Evolutionary conservation across 2,888 invertebrate genomes (phyloP), one percentile per base, ranked within the genome.

Genomic region (Mythimna ferrago): DNA sequence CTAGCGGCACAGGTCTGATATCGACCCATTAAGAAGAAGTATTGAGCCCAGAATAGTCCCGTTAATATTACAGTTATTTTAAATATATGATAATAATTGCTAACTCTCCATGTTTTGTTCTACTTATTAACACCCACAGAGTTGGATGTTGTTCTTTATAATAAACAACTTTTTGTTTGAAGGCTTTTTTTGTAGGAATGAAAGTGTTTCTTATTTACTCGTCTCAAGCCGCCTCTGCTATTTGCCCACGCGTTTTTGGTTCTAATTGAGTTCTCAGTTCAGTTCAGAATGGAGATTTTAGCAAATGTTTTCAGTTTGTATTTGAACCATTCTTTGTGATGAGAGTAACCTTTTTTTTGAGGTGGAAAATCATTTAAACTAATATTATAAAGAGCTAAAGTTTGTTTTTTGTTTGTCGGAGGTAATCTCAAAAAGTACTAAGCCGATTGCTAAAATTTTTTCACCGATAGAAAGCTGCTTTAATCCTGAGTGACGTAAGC

Each of bases 31-130:
- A 48, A 48, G 48, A 48, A 48, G 57, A 4, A 19, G 51, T 26
- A 64, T 60, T 54, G 14, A 35, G 73, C 3, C 41, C 51, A 61
- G 10, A 5, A 6, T 9, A 35, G 62, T 51, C 14, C 80, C 54
- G 63, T 51, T 63, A 51, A 4, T 19, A 41, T 11, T 14, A 80
- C 76, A 10, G 69, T 75, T 78, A 81, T 56, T 81, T 57, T 32
- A 61, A 64, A 76, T 26, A 53, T 2, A 56, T 19, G 48, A 26
- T 48, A 60, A 54, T 51, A 41, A 62, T 65, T 65, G 61, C 38
- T 41, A 62, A 68, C 44, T 75, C n/a, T 68, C 51, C 32, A 65
- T 64, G 9, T 75, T 51, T 21, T 62, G 68, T 48, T 41, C 53
- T 21, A 81, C 66, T 58, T 76, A 51, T 54, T 58, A 44, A 63